Conservation (phyloP, 2,113 vertebrate species). For the Datnioides undecimradiatus region DNA sequence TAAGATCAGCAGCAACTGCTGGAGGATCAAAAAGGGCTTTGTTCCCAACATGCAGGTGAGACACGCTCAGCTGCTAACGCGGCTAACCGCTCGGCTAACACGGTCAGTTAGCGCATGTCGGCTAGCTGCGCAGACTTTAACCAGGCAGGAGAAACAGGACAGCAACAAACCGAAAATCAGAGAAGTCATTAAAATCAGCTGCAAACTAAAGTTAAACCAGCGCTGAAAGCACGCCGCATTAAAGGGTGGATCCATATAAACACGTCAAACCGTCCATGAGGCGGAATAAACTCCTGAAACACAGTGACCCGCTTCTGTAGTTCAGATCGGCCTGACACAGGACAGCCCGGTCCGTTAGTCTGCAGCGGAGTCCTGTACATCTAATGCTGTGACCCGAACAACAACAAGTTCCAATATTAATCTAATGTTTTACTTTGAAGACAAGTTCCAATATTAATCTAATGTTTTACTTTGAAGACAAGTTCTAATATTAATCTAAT, state of each 20-base stretch:
- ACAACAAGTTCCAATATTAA: too few species aligned
- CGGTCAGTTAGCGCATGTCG: conserved; percentile 21
- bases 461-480: too few species aligned
- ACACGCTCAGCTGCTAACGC: background rate
- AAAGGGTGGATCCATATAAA: background rate
- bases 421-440: too few species aligned
- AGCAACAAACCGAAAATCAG: accelerated
- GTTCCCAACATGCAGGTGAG: conserved; percentile 98
- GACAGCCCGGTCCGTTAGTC: too few species aligned
- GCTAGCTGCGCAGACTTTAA: background rate
- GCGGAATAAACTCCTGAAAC: accelerated
- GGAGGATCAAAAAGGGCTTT: conserved; percentile 97
- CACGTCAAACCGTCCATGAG: accelerated
- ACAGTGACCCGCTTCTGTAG: background rate
- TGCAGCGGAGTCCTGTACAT: too few species aligned
- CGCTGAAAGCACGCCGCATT: background rate
- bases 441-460: too few species aligned
- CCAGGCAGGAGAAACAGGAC: accelerated
- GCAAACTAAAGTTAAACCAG: background rate
- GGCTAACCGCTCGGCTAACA: conserved; percentile 28
- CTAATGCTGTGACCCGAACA: too few species aligned
- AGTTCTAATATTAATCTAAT: too few species aligned
- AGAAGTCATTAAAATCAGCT: accelerated
- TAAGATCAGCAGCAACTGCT: conserved; percentile 90
- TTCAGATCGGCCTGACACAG: too few species aligned